A percentile compares a stretch with the other conserved stretches of the same genome.
These are phyloP conservation scores for Henicopernis longicauda DNA, from an alignment of 2,113 vertebrate genomes.

Conservation along the genomic window DNA sequence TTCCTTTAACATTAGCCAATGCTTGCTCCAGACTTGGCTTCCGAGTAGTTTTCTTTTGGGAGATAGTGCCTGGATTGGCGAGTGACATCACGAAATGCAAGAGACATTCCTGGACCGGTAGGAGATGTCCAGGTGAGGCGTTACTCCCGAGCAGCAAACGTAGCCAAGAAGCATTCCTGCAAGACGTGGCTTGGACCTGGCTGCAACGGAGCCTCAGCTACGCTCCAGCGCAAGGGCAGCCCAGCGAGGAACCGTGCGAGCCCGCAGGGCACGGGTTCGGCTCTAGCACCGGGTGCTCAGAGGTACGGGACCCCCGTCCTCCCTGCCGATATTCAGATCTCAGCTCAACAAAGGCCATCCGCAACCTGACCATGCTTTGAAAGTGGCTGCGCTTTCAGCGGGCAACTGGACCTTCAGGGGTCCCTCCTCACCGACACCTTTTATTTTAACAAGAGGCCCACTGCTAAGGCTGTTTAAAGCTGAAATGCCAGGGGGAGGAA, in stretches of 20 bases:
- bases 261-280: background rate
- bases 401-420: background rate
- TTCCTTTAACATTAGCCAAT: background rate
- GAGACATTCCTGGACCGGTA: background rate
- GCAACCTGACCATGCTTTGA: fast-evolving
- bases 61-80: background rate
- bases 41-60: background rate
- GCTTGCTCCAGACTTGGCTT: background rate
- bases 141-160: background rate
- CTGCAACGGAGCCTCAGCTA: background rate
- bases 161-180: background rate
- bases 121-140: background rate
- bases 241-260: fast-evolving
- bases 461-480: background rate
- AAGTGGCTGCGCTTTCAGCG: fast-evolving
- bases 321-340: background rate
- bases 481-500: background rate
- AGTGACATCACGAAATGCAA: background rate
- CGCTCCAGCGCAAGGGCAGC: background rate
- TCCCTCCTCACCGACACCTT: background rate
- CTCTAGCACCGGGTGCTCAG: background rate
- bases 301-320: background rate
- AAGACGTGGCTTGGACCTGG: fast-evolving
- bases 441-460: background rate
- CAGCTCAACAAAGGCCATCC: background rate